Conservation (phyloP, 1,140 invertebrate species). For the Zaprionus capensis region DNA sequence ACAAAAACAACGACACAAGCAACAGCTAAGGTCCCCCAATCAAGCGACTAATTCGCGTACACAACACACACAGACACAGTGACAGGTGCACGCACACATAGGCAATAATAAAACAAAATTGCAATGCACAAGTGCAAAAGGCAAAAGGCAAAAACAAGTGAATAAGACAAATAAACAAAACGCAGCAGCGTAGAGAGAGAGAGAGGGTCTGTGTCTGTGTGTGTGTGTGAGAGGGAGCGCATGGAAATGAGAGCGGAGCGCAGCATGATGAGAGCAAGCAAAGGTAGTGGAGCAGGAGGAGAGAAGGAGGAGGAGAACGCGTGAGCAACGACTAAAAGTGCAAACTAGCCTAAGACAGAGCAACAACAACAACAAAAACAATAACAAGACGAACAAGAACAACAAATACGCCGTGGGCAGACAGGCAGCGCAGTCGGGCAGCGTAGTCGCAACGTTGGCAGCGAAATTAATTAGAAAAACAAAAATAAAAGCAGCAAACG, state of each 20-base stretch:
- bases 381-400: constrained; percentile 26
- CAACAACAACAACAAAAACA: constrained; percentile 30
- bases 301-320: constrained; percentile 27
- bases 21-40: constrained; percentile 38
- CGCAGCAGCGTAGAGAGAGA: constrained; percentile 39
- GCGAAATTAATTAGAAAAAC: constrained; percentile 49
- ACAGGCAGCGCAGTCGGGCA: neutral
- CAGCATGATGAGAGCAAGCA: neutral
- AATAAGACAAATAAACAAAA: constrained; percentile 68
- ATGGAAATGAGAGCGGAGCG: constrained; percentile 26
- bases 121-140: constrained; percentile 59
- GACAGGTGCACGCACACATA: neutral
- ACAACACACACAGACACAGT: neutral
- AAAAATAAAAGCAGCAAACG: constrained; percentile 26
- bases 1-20: neutral
- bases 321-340: constrained; percentile 45
- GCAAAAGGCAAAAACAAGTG: constrained; percentile 69
- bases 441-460: constrained; percentile 13
- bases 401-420: neutral
- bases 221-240: constrained; percentile 24
- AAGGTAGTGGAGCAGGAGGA: neutral
- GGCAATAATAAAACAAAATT: constrained; percentile 33
- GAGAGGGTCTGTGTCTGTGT: neutral
- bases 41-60: constrained; percentile 36
- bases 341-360: constrained; percentile 47